Evolutionary conservation across 2,113 vertebrate genomes (phyloP).

Genomic region (Tachycineta bicolor): DNA sequence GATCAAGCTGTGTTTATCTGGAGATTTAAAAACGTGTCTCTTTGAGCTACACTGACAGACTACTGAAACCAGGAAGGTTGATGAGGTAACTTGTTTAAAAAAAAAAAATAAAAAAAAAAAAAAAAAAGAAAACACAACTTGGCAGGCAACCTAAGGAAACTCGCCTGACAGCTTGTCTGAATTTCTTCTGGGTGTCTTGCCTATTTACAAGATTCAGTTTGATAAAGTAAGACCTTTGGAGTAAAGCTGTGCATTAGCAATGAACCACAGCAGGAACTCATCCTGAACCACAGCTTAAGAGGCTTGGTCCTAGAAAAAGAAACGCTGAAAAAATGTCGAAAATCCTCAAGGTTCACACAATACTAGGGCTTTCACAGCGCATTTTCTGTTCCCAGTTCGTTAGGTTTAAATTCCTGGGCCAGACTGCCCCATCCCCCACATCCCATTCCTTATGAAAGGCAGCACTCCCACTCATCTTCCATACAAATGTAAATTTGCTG

Average conservation of each 20-base stretch:
- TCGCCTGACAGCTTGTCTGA: slow-evolving; percentile 48
- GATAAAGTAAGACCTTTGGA: slow-evolving; percentile 24
- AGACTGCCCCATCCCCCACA: slow-evolving; percentile 17
- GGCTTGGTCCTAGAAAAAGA: not conserved
- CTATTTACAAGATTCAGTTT: slow-evolving; percentile 41
- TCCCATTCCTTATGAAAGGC: not conserved
- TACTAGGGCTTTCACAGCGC: not conserved
- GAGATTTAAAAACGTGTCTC: not conserved
- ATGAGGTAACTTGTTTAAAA: not conserved
- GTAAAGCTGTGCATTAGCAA: slow-evolving; percentile 14
- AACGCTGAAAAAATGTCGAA: not conserved
- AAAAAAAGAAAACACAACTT: not conserved
- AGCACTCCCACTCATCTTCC: slow-evolving; percentile 2
- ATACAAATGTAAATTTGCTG: slow-evolving; percentile 49
- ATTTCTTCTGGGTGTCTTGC: slow-evolving; percentile 40
- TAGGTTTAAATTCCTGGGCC: not conserved
- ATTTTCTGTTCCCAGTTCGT: not conserved
- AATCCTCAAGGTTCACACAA: not conserved
- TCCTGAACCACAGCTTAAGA: not conserved
- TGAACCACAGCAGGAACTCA: not conserved
- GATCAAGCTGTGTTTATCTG: slow-evolving; percentile 19
- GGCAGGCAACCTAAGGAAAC: slow-evolving; percentile 32
- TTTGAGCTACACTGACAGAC: slow-evolving; percentile 24
- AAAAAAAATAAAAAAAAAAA: not conserved
- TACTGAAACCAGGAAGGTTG: slow-evolving; percentile 11